These are phyloP conservation scores for Lysiphlebus fabarum DNA, from an alignment of 1,140 invertebrate genomes.

Conservation along the genomic window DNA sequence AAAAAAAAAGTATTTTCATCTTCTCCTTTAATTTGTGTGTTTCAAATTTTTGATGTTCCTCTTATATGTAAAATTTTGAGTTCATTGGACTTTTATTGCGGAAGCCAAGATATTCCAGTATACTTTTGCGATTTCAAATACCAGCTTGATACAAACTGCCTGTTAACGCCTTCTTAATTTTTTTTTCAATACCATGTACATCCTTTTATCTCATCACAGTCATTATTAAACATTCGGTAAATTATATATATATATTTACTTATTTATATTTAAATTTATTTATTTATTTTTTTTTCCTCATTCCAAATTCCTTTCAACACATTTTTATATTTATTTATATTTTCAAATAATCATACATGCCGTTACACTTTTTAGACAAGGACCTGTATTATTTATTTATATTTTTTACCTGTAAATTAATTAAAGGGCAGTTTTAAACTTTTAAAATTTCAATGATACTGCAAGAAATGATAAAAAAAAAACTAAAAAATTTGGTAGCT, in stretches of 20 bases:
- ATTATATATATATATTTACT: too few relatives aligned
- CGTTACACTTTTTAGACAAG: too few relatives aligned
- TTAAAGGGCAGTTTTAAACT: too few relatives aligned
- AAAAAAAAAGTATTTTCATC: not conserved
- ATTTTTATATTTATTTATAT: too few relatives aligned
- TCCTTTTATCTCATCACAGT: slow-evolving; percentile 3
- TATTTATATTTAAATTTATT: too few relatives aligned
- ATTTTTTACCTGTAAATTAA: too few relatives aligned
- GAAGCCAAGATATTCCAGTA: slow-evolving; percentile 31
- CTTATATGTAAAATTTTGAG: not conserved
- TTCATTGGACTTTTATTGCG: slow-evolving; percentile 25
- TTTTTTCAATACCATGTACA: slow-evolving; percentile 7
- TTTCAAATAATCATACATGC: too few relatives aligned
- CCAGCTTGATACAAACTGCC: slow-evolving; percentile 21
- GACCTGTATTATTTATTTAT: too few relatives aligned
- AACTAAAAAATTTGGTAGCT: too few relatives aligned
- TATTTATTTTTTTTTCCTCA: not conserved
- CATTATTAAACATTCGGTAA: not conserved
- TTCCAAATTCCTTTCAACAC: too few relatives aligned
- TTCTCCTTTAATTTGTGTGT: slow-evolving; percentile 10
- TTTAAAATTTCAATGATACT: too few relatives aligned
- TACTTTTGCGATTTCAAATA: slow-evolving; percentile 21
- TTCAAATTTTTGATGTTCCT: not conserved
- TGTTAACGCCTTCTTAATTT: slow-evolving; percentile 22
- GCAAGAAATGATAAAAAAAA: too few relatives aligned